Percentiles rank a stretch among this genome's conserved stretches.
These are phyloP conservation scores for Synergus itoensis DNA, from an alignment of 2,888 invertebrate genomes.

Conservation along the genomic window DNA sequence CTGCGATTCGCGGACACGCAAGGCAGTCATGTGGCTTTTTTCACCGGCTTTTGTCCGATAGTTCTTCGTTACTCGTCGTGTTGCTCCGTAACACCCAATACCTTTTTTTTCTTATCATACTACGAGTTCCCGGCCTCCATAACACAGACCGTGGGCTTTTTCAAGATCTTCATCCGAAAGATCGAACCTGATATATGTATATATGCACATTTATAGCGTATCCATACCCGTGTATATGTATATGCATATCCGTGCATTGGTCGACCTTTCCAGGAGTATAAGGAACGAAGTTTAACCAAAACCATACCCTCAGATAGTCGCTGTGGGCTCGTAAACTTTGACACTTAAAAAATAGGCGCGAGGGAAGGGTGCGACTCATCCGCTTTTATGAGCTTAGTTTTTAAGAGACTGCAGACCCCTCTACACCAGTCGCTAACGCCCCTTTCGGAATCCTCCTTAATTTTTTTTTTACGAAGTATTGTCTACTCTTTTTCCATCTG, in stretches of 20 bases:
- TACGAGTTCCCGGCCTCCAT: neutral
- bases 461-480: conserved; percentile 25
- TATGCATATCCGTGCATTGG: neutral
- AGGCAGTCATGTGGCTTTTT: conserved; percentile 52
- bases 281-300: conserved; percentile 45
- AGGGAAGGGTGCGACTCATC: conserved; percentile 60
- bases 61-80: conserved; percentile 48
- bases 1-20: conserved; percentile 59
- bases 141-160: conserved; percentile 20
- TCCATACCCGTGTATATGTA: too few relatives aligned
- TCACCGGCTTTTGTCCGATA: conserved; percentile 44
- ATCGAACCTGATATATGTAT: neutral
- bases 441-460: conserved; percentile 44
- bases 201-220: neutral
- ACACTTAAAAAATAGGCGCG: conserved; percentile 59
- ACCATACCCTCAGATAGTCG: conserved; percentile 41
- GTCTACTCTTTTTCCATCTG: conserved; percentile 49
- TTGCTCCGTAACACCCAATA: conserved; percentile 55
- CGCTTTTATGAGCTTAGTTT: conserved; percentile 64
- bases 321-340: conserved; percentile 62
- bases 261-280: conserved; percentile 48
- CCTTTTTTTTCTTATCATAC: conserved; percentile 50
- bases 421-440: conserved; percentile 56
- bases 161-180: neutral
- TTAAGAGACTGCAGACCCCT: conserved; percentile 57